These are phyloP conservation scores for Glandiceps talaboti DNA, from an alignment of 53 echinoderm and acorn worm genomes.

Conservation along the genomic window DNA sequence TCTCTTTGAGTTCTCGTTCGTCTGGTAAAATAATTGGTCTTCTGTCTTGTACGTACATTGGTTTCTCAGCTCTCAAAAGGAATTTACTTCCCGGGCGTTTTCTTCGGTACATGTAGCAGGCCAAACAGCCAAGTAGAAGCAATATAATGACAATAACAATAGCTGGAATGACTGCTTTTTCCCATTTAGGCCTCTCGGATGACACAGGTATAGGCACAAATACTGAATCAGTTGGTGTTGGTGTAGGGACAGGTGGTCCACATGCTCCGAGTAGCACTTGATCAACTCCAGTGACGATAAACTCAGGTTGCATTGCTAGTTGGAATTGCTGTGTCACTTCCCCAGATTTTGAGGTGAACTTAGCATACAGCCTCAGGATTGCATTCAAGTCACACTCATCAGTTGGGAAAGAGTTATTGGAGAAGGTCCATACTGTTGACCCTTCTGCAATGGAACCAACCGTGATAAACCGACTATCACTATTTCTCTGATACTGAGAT, in stretches of 20 bases:
- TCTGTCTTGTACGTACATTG: slow-evolving; percentile 35
- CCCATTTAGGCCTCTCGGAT: slow-evolving; percentile 1
- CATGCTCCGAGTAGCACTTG: slow-evolving; percentile 24
- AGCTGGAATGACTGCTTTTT: slow-evolving; percentile 17
- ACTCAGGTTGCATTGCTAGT: slow-evolving; percentile 14
- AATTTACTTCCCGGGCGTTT: slow-evolving; percentile 50
- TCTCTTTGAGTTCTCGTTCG: slow-evolving; percentile 24
- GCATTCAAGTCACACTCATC: slow-evolving; percentile 28
- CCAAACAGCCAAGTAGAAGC: slow-evolving; percentile 18
- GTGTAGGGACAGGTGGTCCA: slow-evolving; percentile 6
- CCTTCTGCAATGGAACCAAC: slow-evolving; percentile 39
- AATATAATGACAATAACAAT: slow-evolving; percentile 17
- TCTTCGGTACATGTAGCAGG: slow-evolving; percentile 28
- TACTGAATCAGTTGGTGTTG: slow-evolving; percentile 10
- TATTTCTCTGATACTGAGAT: slow-evolving; percentile 18
- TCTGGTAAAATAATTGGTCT: slow-evolving; percentile 42
- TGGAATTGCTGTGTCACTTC: slow-evolving; percentile 13
- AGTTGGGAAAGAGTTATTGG: slow-evolving; percentile 34
- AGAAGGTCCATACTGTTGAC: slow-evolving; percentile 33
- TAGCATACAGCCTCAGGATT: slow-evolving; percentile 11
- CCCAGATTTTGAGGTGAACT: slow-evolving; percentile 26
- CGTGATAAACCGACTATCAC: slow-evolving; percentile 17
- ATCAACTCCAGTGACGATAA: slow-evolving; percentile 10
- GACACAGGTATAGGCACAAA: neutral
- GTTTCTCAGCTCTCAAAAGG: slow-evolving; percentile 37